phyloP scores from a whole-genome alignment of 2,888 invertebrate genomes.

The Eutolmus rufibarbis region DNA sequence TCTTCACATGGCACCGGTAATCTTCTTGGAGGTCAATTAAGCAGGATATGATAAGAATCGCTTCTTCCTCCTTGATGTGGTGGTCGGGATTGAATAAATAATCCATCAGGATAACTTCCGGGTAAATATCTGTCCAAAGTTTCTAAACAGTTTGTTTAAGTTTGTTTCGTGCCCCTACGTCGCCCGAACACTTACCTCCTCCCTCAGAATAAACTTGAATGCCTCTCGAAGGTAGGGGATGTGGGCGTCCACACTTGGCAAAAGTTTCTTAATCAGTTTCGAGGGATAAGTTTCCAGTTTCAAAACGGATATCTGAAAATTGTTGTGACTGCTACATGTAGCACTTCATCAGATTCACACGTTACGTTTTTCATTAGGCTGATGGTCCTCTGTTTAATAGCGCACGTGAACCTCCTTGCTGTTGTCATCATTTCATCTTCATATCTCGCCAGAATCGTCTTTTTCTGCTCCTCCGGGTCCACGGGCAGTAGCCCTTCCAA shows the following conservation, averaged over 20 bases:
- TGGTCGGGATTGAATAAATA: slow-evolving; percentile 57
- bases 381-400: slow-evolving; percentile 57
- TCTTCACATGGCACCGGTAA: slow-evolving; percentile 60
- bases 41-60: slow-evolving; percentile 59
- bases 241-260: slow-evolving; percentile 55
- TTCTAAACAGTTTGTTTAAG: slow-evolving; percentile 52
- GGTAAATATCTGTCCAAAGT: slow-evolving; percentile 59
- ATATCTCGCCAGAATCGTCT: slow-evolving; percentile 52
- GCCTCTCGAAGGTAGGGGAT: slow-evolving; percentile 55
- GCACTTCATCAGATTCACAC: slow-evolving; percentile 18
- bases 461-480: slow-evolving; percentile 59
- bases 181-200: slow-evolving; percentile 54
- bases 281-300: slow-evolving; percentile 54
- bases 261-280: slow-evolving; percentile 52
- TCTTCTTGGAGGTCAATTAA: slow-evolving; percentile 63
- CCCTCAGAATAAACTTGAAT: slow-evolving; percentile 57
- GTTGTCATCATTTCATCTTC: slow-evolving; percentile 49
- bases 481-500: slow-evolving; percentile 57
- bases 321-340: neutral
- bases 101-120: slow-evolving; percentile 62
- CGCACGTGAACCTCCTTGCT: slow-evolving; percentile 53
- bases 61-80: slow-evolving; percentile 54
- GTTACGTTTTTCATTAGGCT: slow-evolving; percentile 59
- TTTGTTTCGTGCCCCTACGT: neutral
- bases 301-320: slow-evolving; percentile 55